Evolutionary conservation across 2,888 invertebrate genomes (phyloP).

Genomic region (Hanleya hanleyi): DNA sequence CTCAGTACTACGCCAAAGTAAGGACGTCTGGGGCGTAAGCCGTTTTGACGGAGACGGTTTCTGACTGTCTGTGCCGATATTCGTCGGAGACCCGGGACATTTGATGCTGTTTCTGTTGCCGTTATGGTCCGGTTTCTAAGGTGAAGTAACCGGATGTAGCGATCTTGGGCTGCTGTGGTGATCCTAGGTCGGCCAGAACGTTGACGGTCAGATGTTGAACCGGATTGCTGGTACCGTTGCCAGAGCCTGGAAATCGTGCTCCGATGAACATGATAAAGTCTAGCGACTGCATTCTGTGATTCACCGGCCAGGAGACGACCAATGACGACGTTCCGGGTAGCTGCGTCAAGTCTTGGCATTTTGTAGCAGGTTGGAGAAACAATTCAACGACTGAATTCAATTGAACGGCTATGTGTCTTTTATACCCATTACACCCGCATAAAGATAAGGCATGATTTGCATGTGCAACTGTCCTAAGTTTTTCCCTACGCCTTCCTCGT

Average conservation of each 20-base stretch:
- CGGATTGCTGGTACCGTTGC: background rate
- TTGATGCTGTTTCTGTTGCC: conserved; percentile 6
- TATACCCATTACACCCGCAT: too few relatives aligned
- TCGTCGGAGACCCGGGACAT: background rate
- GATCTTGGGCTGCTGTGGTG: conserved; percentile 15
- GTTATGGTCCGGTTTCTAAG: background rate
- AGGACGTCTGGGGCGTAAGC: background rate
- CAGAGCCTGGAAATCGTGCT: conserved; percentile 11
- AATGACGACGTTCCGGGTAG: background rate
- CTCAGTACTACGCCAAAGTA: background rate
- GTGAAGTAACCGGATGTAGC: conserved; percentile 12
- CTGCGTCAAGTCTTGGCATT: background rate
- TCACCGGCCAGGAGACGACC: background rate
- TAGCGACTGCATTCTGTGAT: background rate
- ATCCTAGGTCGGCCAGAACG: conserved; percentile 7
- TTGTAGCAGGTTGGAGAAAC: too few relatives aligned
- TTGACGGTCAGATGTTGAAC: background rate
- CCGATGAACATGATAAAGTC: background rate
- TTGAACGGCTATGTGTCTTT: too few relatives aligned
- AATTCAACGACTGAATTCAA: too few relatives aligned
- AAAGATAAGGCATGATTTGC: too few relatives aligned
- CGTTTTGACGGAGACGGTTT: background rate
- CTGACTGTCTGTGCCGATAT: conserved; percentile 14
- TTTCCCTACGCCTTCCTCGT: too few relatives aligned
- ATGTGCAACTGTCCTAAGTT: too few relatives aligned